A percentile compares a stretch with the other conserved stretches of the same genome.
Conservation (phyloP, 1,140 invertebrate genomes). For the Mylabris phalerata region DNA sequence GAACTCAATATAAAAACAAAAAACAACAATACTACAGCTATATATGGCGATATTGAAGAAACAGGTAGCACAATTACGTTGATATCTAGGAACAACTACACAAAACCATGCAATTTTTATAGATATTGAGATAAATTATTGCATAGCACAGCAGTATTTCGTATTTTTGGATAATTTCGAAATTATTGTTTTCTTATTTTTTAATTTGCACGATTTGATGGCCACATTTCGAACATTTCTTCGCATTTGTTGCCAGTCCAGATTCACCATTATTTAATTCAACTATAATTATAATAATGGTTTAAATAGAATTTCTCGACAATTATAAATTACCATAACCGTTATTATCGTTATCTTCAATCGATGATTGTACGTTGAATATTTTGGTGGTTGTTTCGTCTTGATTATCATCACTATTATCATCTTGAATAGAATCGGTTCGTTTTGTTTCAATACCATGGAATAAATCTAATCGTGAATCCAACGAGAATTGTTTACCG, state of each 20-base stretch:
- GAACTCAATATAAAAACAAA: too few species aligned
- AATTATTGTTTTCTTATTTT: too few species aligned
- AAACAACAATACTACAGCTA: too few species aligned
- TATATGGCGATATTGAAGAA: too few species aligned
- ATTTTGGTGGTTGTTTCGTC: too few species aligned
- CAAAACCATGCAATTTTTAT: too few species aligned
- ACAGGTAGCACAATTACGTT: too few species aligned
- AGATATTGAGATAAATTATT: too few species aligned
- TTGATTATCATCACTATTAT: conserved; percentile 30
- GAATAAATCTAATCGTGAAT: conserved; percentile 87
- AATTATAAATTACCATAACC: conserved; percentile 23
- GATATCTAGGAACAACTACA: too few species aligned
- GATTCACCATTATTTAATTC: not conserved
- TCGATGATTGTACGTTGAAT: not conserved
- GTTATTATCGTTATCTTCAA: conserved; percentile 31
- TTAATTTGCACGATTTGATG: conserved; percentile 21
- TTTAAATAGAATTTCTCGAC: conserved; percentile 10
- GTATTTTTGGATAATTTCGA: too few species aligned
- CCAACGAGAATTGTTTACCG: conserved; percentile 83
- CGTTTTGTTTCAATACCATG: conserved; percentile 50
- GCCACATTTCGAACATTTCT: conserved; percentile 37
- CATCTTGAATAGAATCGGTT: conserved; percentile 35
- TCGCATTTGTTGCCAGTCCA: not conserved
- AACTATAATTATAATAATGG: conserved; percentile 11
- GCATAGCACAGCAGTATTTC: too few species aligned